These are phyloP conservation scores for Anas bahamensis DNA, from an alignment of 2,797 vertebrate species.

Conservation along the genomic window DNA sequence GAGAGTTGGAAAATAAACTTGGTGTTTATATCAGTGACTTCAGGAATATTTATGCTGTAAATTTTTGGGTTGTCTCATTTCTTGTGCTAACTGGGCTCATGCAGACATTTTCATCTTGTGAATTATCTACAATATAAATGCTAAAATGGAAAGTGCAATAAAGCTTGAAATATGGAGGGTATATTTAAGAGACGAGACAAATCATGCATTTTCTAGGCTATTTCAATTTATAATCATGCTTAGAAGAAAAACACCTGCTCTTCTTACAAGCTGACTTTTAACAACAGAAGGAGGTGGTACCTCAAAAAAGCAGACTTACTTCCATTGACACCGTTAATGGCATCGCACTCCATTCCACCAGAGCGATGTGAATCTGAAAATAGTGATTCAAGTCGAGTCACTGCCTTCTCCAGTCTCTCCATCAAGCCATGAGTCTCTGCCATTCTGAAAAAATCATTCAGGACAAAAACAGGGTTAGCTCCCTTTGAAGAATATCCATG, in stretches of 20 bases:
- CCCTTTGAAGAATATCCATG: neutral
- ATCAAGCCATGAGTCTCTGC: slow-evolving; percentile 85
- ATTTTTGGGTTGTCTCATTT: neutral
- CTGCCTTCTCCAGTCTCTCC: slow-evolving; percentile 91
- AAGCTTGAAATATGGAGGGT: neutral
- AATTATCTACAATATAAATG: neutral
- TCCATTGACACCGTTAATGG: slow-evolving; percentile 86
- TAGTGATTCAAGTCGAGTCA: slow-evolving; percentile 88
- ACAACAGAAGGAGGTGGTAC: neutral
- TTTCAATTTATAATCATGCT: neutral
- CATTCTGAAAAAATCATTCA: slow-evolving; percentile 74
- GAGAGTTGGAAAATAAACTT: neutral
- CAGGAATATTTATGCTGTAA: neutral
- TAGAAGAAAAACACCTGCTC: neutral
- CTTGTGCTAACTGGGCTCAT: slow-evolving; percentile 18
- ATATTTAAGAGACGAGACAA: neutral
- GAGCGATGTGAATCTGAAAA: slow-evolving; percentile 77
- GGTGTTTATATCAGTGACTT: neutral
- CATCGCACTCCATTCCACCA: slow-evolving; percentile 79
- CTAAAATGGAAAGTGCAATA: neutral
- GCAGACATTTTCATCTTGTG: neutral
- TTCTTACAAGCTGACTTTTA: neutral
- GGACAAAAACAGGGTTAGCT: neutral
- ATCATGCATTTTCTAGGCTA: neutral
- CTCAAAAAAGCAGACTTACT: slow-evolving; percentile 72